Evolutionary conservation across 1,140 invertebrate species (phyloP), one percentile per base, ranked within the genome.

Genomic region (Orius insidiosus): DNA sequence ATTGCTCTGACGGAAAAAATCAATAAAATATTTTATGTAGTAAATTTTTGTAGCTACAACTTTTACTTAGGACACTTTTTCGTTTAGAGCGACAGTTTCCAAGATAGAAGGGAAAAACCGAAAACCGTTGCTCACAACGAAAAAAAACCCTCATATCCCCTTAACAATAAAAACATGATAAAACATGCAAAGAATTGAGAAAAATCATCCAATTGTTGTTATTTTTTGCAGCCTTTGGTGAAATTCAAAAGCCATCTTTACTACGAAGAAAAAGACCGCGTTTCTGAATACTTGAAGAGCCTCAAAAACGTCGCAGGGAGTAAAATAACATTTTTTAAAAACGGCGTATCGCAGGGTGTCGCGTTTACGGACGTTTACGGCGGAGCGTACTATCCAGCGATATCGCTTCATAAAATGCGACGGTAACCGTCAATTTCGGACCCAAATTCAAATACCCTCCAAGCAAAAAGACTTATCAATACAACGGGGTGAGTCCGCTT

Each of bases 171-270:
- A n/a, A n/a, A n/a, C n/a, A n/a, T n/a, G n/a, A n/a, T n/a, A n/a
- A n/a, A n/a, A n/a, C n/a, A n/a, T n/a, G n/a, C n/a, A n/a, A n/a
- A n/a, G n/a, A n/a, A n/a, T n/a, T n/a, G n/a, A n/a, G n/a, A n/a
- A n/a, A n/a, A n/a, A n/a, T n/a, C n/a, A n/a, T n/a, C n/a, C n/a
- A n/a, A n/a, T n/a, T n/a, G n/a, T n/a, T n/a, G n/a, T n/a, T n/a
- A n/a, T 14, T 53, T 33, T 54, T 63, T 67, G 48, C 59, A 94
- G 85, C 90, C 92, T 1, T 66, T 98, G 42, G 87, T 98, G 1
- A 96, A 96, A 67, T 96, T 96, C 62, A 97, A 97, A 68, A 93
- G 86, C 56, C 89, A 96, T 65, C 67, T 96, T 0, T 98, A 98
- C 64, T 98, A 94, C 59, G 93, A 98, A 70, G 92, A 97, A 58